phyloP scores from a whole-genome alignment of 2,797 vertebrate genomes.

The Syndactyla subalaris region DNA sequence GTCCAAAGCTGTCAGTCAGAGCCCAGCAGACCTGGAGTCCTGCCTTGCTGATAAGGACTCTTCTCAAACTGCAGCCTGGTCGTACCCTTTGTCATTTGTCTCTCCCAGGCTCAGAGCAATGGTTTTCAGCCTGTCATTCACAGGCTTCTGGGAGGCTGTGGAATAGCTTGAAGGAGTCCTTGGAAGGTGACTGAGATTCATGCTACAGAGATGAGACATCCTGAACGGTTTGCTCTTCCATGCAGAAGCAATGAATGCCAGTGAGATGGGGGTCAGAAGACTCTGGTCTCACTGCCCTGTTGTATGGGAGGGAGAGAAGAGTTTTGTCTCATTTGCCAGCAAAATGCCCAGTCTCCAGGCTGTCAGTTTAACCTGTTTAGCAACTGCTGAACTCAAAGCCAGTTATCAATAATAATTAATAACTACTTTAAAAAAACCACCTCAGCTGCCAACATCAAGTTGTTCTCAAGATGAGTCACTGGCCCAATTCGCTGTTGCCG shows the following conservation, averaged over 20 bases:
- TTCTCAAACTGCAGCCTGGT: not conserved
- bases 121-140: not conserved
- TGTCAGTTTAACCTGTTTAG: not conserved
- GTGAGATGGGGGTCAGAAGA: accelerated
- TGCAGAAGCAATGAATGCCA: accelerated
- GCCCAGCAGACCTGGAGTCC: not conserved
- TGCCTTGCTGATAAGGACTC: not conserved
- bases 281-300: not conserved
- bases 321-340: not conserved
- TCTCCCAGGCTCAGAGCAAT: not conserved
- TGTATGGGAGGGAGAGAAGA: not conserved
- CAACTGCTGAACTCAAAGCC: not conserved
- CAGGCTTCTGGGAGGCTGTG: not conserved
- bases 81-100: not conserved
- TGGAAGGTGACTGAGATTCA: not conserved
- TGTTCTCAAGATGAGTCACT: not conserved
- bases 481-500: not conserved
- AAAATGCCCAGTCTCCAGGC: not conserved
- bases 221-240: not conserved
- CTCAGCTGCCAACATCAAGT: not conserved
- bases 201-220: not conserved
- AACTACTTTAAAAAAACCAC: not conserved
- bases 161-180: not conserved
- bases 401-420: not conserved
- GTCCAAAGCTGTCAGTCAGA: not conserved